These are phyloP conservation scores for Euwallacea similis DNA, from an alignment of 1,140 invertebrate species.

Conservation along the genomic window DNA sequence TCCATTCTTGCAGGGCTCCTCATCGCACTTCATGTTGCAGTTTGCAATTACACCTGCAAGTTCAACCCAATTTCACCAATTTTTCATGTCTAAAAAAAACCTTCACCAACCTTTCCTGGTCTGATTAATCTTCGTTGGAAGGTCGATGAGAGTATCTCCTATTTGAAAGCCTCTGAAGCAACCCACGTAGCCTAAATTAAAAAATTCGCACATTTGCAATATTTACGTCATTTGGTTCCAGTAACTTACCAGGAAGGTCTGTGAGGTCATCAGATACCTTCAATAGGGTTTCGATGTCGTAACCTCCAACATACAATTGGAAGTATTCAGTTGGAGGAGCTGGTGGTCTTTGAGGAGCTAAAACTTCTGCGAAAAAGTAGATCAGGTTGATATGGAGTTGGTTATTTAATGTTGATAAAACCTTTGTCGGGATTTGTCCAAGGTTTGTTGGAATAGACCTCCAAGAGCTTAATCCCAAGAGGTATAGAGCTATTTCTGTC, in stretches of 20 bases:
- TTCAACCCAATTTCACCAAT: not conserved
- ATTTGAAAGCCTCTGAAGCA: constrained; percentile 89
- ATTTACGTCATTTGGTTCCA: not conserved
- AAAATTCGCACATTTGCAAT: not conserved
- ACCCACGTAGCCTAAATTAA: constrained; percentile 70
- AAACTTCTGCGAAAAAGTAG: constrained; percentile 65
- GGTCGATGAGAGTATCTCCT: constrained; percentile 74
- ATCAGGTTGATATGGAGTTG: no score
- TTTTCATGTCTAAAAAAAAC: constrained; percentile 2
- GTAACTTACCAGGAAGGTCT: constrained; percentile 58
- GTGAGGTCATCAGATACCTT: constrained; percentile 61
- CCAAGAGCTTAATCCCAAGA: constrained; percentile 69
- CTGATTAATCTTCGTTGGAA: constrained; percentile 68
- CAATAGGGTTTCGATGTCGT: constrained; percentile 72
- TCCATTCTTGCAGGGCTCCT: constrained; percentile 82
- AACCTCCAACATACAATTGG: constrained; percentile 86
- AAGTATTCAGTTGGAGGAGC: constrained; percentile 84
- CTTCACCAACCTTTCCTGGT: constrained; percentile 68
- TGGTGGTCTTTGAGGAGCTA: constrained; percentile 80
- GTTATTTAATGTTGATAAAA: constrained; percentile 42
- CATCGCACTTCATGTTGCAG: constrained; percentile 88
- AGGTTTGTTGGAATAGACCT: constrained; percentile 77
- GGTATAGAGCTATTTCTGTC: constrained; percentile 72
- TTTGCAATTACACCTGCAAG: constrained; percentile 70
- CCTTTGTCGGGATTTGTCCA: constrained; percentile 82